phyloP scores from a whole-genome alignment of 2,888 invertebrate genomes.

The Temnothorax ravouxi region DNA sequence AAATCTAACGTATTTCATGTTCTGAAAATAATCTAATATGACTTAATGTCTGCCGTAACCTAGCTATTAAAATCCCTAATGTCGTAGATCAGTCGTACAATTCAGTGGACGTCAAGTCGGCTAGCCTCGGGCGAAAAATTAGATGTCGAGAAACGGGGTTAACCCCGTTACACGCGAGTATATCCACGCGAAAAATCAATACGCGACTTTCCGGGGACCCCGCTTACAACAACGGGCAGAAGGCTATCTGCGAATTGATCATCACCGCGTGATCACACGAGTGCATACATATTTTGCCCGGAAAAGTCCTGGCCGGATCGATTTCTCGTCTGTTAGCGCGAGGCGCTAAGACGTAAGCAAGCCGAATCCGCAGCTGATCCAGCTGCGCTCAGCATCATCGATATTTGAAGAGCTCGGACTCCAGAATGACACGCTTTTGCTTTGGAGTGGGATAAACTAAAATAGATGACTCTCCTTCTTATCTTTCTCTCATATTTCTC shows the following conservation, averaged over 20 bases:
- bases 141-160: constrained; percentile 76
- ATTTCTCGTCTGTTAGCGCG: constrained; percentile 54
- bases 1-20: not conserved
- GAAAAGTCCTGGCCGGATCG: constrained; percentile 65
- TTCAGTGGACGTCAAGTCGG: constrained; percentile 29
- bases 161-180: constrained; percentile 79
- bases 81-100: constrained; percentile 2
- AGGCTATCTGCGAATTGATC: constrained; percentile 68
- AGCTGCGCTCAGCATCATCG: constrained; percentile 31
- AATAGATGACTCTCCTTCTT: not conserved
- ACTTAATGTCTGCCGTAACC: not conserved
- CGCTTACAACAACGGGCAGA: constrained; percentile 63
- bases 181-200: constrained; percentile 84
- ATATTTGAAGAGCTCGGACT: constrained; percentile 12
- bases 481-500: not conserved
- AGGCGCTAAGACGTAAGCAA: constrained; percentile 15
- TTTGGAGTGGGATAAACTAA: constrained; percentile 5
- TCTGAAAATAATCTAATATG: not conserved
- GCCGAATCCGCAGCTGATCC: constrained; percentile 59
- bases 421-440: constrained; percentile 5
- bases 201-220: constrained; percentile 73
- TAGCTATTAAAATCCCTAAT: not conserved
- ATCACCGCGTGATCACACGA: constrained; percentile 59
- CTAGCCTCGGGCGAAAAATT: constrained; percentile 43
- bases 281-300: constrained; percentile 19